Conservation (phyloP, 2,113 vertebrate species). For the Bubo blakistoni region DNA sequence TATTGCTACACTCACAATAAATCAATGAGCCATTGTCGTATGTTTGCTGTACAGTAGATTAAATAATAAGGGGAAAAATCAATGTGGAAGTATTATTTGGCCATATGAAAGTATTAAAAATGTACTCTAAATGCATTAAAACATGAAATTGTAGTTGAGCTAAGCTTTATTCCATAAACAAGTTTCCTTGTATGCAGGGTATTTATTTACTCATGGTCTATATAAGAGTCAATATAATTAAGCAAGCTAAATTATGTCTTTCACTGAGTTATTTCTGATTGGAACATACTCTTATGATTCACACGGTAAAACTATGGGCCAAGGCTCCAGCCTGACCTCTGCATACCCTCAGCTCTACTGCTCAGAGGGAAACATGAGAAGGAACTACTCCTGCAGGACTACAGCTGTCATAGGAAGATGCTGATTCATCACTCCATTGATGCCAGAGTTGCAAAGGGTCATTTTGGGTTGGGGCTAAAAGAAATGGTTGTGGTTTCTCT, state of each 20-base stretch:
- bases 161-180: conserved; percentile 46
- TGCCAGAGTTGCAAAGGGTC: conserved; percentile 27
- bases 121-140: conserved; percentile 63
- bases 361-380: conserved; percentile 37
- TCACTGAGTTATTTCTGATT: conserved; percentile 25
- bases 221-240: conserved; percentile 53
- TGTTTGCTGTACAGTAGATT: conserved; percentile 67
- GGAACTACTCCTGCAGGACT: conserved; percentile 23
- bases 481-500: conserved; percentile 31
- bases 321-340: conserved; percentile 27
- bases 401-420: conserved; percentile 23
- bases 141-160: conserved; percentile 48
- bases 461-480: conserved; percentile 22
- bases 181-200: background rate
- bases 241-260: conserved; percentile 22
- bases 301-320: conserved; percentile 10
- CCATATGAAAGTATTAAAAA: conserved; percentile 74
- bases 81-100: conserved; percentile 73
- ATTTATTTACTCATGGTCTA: conserved; percentile 48
- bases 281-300: background rate
- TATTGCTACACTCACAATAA: conserved; percentile 78
- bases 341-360: conserved; percentile 9
- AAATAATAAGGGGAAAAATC: conserved; percentile 68
- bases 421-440: conserved; percentile 40
- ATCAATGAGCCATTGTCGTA: conserved; percentile 74